Base-by-base conservation (phyloP, 2,113 vertebrate genomes). In the Petrocephalus zakoni region DNA sequence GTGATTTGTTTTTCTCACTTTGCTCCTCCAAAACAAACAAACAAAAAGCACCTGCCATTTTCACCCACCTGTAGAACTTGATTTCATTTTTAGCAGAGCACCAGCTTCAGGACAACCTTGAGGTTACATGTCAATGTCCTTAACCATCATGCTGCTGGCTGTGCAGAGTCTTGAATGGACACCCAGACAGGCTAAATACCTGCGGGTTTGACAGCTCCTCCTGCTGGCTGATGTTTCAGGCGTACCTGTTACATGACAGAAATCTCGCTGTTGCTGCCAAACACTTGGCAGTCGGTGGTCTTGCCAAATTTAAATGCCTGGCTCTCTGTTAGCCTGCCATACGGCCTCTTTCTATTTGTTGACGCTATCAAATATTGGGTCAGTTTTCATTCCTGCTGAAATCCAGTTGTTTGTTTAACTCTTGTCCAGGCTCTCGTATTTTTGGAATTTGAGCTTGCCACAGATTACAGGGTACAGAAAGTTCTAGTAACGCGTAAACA, bases 381-480 rank as follows among this genome's bases (percentile, higher is more conserved):
- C 34, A 34, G 55, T 64, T 58, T 87, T 15, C 19, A 46, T 87
- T 37, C 87, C 61, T 29, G 13, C 72, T 52, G 3, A 55, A 78
- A 10, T 29, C 17, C 37, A 86, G 78, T 90, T 90, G 85, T 4
- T 55, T 92, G 64, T 55, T 87, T 89, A 61, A 88, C 88, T 88
- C 88, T 55, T 87, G 90, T 92, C 87, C 34, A 83, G 55, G 85
- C 64, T 85, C 91, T 90, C 46, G 88, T 90, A 58, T 89, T 87
- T 55, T 78, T 82, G 89, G 86, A 86, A 87, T 22, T 87, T 25
- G 89, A 56, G 89, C 89, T 51, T 88, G 58, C 84, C 89, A 87
- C 29, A 89, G 84, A 83, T 90, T 86, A 89, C 89, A 89, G 25
- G 85, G 91, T 83, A 87, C 15, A 56, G 85, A 87, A 81, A 91